phyloP scores from a whole-genome alignment of 2,888 invertebrate genomes.

The Nomada flava region DNA sequence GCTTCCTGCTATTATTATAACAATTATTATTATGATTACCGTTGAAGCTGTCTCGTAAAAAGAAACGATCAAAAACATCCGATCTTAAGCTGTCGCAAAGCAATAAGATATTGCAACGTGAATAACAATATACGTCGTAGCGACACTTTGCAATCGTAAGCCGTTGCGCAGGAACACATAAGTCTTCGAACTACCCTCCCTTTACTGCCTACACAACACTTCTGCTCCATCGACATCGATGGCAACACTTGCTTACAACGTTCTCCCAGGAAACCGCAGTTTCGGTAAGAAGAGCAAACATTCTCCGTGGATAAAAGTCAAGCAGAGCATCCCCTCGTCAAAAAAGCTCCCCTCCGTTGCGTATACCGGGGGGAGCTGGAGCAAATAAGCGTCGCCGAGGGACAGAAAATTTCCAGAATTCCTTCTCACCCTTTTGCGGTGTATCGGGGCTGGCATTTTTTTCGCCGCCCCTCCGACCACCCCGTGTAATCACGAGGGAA shows the following conservation, averaged over 20 bases:
- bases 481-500: constrained; percentile 21
- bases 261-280: neutral
- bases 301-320: constrained; percentile 11
- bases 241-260: neutral
- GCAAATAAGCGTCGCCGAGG: neutral
- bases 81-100: too few species aligned
- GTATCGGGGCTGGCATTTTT: constrained; percentile 8
- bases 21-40: too few species aligned
- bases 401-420: constrained; percentile 11
- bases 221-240: neutral
- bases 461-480: neutral
- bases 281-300: neutral
- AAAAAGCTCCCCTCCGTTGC: neutral
- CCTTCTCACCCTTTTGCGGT: neutral
- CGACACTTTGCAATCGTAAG: too few species aligned
- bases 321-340: neutral
- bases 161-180: too few species aligned
- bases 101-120: too few species aligned
- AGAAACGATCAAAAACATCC: too few species aligned
- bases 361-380: neutral
- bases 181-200: too few species aligned
- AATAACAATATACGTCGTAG: too few species aligned
- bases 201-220: too few species aligned
- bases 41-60: too few species aligned
- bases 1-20: too few species aligned